Conservation (phyloP, 2,113 vertebrate species). For the Callionymus lyra region DNA sequence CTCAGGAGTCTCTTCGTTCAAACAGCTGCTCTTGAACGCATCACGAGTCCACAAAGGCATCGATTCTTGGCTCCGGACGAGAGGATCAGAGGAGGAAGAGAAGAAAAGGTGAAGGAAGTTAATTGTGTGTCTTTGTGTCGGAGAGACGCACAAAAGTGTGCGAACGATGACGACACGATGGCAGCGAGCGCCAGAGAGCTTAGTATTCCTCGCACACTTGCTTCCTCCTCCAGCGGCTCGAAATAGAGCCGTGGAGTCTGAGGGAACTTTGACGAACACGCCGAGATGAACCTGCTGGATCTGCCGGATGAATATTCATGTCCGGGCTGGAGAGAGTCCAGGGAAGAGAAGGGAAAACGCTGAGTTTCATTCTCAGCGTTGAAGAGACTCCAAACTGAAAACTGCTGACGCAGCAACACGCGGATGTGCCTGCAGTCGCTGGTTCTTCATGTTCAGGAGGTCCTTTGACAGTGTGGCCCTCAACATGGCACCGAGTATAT, state of each 20-base stretch:
- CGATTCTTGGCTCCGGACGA: slow-evolving; percentile 2
- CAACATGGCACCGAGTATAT: too few relatives aligned
- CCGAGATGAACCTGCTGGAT: slow-evolving; percentile 12
- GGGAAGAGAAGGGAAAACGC: too few relatives aligned
- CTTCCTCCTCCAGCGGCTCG: too few relatives aligned
- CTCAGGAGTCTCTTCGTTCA: slow-evolving; percentile 1
- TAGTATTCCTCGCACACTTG: slow-evolving; percentile 55
- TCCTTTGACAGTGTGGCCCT: too few relatives aligned
- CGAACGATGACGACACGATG: slow-evolving; percentile 14
- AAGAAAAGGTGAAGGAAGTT: slow-evolving; percentile 18
- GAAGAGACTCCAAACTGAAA: neutral
- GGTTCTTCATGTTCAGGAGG: too few relatives aligned
- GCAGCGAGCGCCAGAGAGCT: slow-evolving; percentile 20
- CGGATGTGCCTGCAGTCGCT: neutral
- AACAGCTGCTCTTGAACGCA: slow-evolving; percentile 17
- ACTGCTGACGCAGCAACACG: neutral
- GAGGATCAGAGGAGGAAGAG: slow-evolving; percentile 1
- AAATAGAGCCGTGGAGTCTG: too few relatives aligned
- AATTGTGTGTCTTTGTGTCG: too few relatives aligned
- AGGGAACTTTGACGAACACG: neutral
- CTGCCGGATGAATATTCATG: too few relatives aligned
- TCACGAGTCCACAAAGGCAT: slow-evolving; percentile 24
- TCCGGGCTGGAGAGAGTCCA: too few relatives aligned
- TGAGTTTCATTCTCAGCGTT: neutral
- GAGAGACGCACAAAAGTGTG: neutral